A percentile compares a stretch with the other conserved stretches of the same genome.
Evolutionary conservation across 1,140 invertebrate genomes (phyloP).

Genomic region (Drosophila gunungcola): DNA sequence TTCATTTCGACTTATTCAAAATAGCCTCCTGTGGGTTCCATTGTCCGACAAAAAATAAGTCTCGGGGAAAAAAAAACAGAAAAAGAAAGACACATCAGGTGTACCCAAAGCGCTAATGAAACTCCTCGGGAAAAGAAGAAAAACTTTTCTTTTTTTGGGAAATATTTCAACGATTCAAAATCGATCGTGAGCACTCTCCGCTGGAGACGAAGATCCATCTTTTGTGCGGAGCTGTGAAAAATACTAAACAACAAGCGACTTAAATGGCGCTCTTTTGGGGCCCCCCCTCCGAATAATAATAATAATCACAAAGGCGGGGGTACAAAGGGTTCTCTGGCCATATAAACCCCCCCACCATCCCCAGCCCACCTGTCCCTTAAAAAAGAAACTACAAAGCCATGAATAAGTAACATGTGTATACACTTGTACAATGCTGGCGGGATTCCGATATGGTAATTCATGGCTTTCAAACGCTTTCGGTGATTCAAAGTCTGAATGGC

Average conservation of each 20-base stretch:
- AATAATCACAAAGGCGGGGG: constrained; percentile 62
- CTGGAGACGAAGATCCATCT: constrained; percentile 71
- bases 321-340: constrained; percentile 45
- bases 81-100: constrained; percentile 61
- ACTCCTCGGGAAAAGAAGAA: constrained; percentile 40
- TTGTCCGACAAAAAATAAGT: constrained; percentile 32
- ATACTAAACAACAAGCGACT: constrained; percentile 74
- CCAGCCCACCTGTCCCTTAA: constrained; percentile 12
- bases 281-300: constrained; percentile 45
- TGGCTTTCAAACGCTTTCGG: constrained; percentile 44
- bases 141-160: constrained; percentile 60
- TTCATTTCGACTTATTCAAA: constrained; percentile 63
- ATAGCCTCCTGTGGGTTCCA: constrained; percentile 69
- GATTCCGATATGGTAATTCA: constrained; percentile 58
- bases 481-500: constrained; percentile 48
- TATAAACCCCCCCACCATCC: neutral
- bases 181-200: constrained; percentile 71
- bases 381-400: constrained; percentile 43
- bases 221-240: constrained; percentile 79
- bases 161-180: constrained; percentile 56
- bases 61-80: constrained; percentile 4
- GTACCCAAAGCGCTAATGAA: constrained; percentile 71
- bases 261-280: constrained; percentile 74
- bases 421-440: constrained; percentile 50
- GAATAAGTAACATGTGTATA: constrained; percentile 62